A percentile compares a stretch with the other conserved stretches of the same genome.
Conservation (phyloP, 2,797 vertebrate species). For the Ptychobarbus kaznakovi region DNA sequence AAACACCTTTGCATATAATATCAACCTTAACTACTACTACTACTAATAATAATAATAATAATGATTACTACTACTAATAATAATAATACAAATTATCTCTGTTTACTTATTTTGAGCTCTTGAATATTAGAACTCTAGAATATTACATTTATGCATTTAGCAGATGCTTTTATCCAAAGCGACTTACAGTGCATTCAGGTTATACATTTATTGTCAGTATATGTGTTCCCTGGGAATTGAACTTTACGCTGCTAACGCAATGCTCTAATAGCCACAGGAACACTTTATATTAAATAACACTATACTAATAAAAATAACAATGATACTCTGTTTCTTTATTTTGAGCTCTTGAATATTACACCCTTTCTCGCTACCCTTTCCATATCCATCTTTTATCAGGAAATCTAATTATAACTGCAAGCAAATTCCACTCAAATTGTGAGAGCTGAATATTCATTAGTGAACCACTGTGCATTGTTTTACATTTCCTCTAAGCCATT, state of each 20-base stretch:
- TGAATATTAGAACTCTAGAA: not conserved
- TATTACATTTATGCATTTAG: not conserved
- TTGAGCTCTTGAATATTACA: not conserved
- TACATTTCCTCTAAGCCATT: not conserved
- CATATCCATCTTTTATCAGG: not conserved
- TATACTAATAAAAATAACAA: too few relatives aligned
- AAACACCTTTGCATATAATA: not conserved
- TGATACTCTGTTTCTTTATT: not conserved
- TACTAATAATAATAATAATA: not conserved
- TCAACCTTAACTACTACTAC: not conserved
- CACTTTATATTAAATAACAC: too few relatives aligned
- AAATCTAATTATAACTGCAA: conserved; percentile 38
- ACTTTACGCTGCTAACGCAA: too few relatives aligned
- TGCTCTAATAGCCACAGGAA: too few relatives aligned
- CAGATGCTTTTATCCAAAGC: too few relatives aligned
- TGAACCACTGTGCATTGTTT: conserved; percentile 30
- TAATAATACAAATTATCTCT: not conserved
- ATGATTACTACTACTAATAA: not conserved
- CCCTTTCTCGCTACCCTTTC: not conserved
- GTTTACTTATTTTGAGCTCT: not conserved
- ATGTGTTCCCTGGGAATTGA: too few relatives aligned
- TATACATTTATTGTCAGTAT: too few relatives aligned
- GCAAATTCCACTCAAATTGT: conserved; percentile 35
- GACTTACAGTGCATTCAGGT: too few relatives aligned
- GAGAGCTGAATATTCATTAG: not conserved